phyloP scores from a whole-genome alignment of 2,797 vertebrate genomes.

The Sebastolobus alascanus region DNA sequence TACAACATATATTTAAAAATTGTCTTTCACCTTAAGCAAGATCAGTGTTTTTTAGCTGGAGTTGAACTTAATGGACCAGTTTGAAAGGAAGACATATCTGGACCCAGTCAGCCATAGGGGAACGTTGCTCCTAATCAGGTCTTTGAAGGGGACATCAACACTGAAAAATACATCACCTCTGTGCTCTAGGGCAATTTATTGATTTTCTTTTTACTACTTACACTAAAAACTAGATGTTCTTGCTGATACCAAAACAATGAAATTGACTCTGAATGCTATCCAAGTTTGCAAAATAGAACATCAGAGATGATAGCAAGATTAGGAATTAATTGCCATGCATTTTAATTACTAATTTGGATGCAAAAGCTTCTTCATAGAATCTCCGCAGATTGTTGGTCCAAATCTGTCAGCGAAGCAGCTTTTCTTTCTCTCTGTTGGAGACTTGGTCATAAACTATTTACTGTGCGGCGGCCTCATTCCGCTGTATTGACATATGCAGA shows the following conservation, averaged over 20 bases:
- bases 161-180: neutral
- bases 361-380: neutral
- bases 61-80: neutral
- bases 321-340: neutral
- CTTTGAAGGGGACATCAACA: constrained; percentile 4
- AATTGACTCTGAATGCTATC: neutral
- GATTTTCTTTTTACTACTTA: neutral
- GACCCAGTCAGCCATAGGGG: neutral
- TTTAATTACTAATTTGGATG: neutral
- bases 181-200: neutral
- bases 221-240: constrained; percentile 14
- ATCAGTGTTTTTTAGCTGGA: neutral
- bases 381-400: neutral
- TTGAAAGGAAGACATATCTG: neutral
- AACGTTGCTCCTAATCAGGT: neutral
- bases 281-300: neutral
- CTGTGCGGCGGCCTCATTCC: neutral
- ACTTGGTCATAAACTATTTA: neutral
- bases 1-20: neutral
- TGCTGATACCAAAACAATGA: constrained; percentile 23
- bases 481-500: neutral
- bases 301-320: constrained; percentile 6
- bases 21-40: neutral
- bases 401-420: neutral
- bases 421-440: neutral